Evolutionary conservation across 2,797 vertebrate species (phyloP).

Genomic region (Sphenopsis melanotis): DNA sequence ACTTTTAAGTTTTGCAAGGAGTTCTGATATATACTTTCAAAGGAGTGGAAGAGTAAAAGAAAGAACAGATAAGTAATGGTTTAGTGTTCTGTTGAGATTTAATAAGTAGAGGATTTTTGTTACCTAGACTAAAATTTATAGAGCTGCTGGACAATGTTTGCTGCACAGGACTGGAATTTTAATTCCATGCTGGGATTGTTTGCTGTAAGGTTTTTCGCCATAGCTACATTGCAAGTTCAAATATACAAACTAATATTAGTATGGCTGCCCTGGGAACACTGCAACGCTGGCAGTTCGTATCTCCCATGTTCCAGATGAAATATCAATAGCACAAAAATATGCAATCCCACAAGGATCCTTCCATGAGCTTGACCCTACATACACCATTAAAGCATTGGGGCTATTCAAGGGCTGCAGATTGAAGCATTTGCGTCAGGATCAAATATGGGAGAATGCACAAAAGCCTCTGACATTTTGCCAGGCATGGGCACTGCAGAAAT

Average conservation of each 20-base stretch:
- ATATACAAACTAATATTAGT: background rate
- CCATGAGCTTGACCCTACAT: background rate
- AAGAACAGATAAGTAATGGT: background rate
- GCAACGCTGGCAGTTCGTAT: background rate
- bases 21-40: background rate
- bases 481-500: background rate
- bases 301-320: conserved; percentile 15
- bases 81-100: background rate
- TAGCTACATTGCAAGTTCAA: background rate
- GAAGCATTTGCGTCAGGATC: background rate
- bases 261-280: background rate
- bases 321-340: conserved; percentile 9
- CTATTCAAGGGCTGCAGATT: background rate
- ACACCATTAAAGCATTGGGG: background rate
- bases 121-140: background rate
- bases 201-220: background rate
- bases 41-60: background rate
- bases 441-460: background rate
- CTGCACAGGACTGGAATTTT: background rate
- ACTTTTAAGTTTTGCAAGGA: background rate
- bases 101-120: background rate
- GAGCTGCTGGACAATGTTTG: background rate
- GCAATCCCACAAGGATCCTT: background rate
- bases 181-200: background rate
- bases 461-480: background rate